Evolutionary conservation across 1,140 invertebrate genomes (phyloP).

Genomic region (Apis cerana): DNA sequence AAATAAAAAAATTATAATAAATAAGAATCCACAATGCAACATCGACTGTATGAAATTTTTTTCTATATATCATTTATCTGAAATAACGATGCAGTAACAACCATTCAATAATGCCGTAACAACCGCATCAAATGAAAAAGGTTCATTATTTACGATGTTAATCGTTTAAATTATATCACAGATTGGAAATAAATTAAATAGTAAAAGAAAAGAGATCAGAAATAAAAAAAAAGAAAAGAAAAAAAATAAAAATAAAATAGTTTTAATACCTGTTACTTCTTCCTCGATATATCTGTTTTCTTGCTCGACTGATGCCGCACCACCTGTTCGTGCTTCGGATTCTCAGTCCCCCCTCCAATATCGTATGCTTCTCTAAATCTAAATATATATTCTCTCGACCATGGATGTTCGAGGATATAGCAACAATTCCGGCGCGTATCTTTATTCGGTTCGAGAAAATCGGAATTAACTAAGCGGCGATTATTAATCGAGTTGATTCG

Average conservation of each 20-base stretch:
- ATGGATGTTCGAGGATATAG: slow-evolving; percentile 13
- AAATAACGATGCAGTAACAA: not conserved
- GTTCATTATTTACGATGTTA: not conserved
- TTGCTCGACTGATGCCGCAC: slow-evolving; percentile 41
- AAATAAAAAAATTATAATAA: no score
- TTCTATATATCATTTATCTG: not conserved
- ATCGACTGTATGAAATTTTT: not conserved
- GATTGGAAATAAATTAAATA: no score
- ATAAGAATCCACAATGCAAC: not conserved
- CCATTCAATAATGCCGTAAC: not conserved
- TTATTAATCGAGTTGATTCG: not conserved
- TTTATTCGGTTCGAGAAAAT: not conserved
- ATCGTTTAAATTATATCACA: no score
- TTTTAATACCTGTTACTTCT: slow-evolving; percentile 57
- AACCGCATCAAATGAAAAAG: not conserved
- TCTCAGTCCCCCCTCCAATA: not conserved
- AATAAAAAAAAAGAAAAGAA: not conserved
- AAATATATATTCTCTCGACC: slow-evolving; percentile 11
- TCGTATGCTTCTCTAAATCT: not conserved
- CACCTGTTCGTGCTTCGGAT: slow-evolving; percentile 60
- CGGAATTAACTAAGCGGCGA: not conserved
- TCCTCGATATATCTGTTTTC: slow-evolving; percentile 31
- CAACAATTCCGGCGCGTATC: not conserved
- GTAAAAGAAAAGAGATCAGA: not conserved
- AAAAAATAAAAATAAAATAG: not conserved